Evolutionary conservation across 2,797 vertebrate genomes (phyloP).

Genomic region (Rhynchotus rufescens): DNA sequence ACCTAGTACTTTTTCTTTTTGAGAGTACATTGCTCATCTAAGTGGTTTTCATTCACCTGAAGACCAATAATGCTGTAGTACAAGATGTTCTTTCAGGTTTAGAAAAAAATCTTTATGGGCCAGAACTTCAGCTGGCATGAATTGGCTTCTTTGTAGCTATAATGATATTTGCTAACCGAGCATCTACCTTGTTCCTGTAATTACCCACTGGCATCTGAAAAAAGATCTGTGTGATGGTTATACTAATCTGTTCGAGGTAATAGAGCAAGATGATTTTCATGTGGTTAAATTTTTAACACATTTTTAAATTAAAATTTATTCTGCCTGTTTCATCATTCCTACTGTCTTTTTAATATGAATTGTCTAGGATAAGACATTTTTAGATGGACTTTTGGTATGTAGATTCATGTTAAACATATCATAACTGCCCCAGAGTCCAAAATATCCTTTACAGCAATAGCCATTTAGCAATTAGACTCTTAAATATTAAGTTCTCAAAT

Average conservation of each 20-base stretch:
- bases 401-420: slow-evolving; percentile 5
- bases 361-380: slow-evolving; percentile 32
- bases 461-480: background rate
- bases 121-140: slow-evolving; percentile 55
- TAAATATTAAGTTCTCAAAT: background rate
- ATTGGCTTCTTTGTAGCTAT: slow-evolving; percentile 43
- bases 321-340: slow-evolving; percentile 16
- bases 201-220: slow-evolving; percentile 26
- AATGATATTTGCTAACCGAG: slow-evolving; percentile 47
- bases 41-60: slow-evolving; percentile 52
- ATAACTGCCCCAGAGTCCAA: background rate
- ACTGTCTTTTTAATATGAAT: background rate
- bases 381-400: background rate
- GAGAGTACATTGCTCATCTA: slow-evolving; percentile 10
- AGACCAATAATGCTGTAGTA: slow-evolving; percentile 23
- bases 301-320: slow-evolving; percentile 44
- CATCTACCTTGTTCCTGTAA: slow-evolving; percentile 45
- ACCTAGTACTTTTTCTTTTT: background rate
- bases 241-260: slow-evolving; percentile 24
- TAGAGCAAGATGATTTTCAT: slow-evolving; percentile 35
- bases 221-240: slow-evolving; percentile 24
- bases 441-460: background rate
- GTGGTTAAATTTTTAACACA: slow-evolving; percentile 31
- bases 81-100: slow-evolving; percentile 57
- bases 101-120: slow-evolving; percentile 52